Percentiles rank a stretch among this genome's conserved stretches.
Evolutionary conservation across 2,797 vertebrate genomes (phyloP).

Genomic region (Urocyon cinereoargenteus): DNA sequence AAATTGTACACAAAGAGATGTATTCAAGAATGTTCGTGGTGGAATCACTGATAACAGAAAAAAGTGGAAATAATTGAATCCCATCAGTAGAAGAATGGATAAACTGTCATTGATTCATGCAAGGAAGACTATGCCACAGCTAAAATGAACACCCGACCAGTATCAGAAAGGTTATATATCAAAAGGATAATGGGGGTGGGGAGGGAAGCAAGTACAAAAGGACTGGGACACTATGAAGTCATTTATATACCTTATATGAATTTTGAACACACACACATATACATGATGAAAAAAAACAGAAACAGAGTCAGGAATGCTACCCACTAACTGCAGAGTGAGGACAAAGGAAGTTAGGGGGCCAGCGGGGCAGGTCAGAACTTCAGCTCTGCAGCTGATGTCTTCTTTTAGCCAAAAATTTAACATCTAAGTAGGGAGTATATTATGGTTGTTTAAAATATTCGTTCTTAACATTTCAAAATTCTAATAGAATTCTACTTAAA

Average conservation of each 20-base stretch:
- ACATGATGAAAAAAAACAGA: neutral
- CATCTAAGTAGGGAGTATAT: neutral
- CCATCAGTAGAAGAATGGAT: neutral
- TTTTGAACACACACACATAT: neutral
- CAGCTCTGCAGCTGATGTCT: neutral
- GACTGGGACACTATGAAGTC: neutral
- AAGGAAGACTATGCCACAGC: neutral
- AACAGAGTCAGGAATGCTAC: neutral
- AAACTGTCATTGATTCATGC: neutral
- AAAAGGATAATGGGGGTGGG: neutral
- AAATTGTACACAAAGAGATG: neutral
- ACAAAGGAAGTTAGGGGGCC: neutral
- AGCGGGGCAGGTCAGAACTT: rapidly evolving
- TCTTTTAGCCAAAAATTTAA: neutral
- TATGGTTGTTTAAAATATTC: neutral
- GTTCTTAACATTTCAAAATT: neutral
- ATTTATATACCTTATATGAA: neutral
- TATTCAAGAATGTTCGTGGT: neutral
- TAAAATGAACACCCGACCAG: neutral
- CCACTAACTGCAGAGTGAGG: neutral
- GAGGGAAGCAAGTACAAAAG: neutral
- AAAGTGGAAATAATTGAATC: neutral
- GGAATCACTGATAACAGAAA: neutral
- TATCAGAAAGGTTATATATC: neutral
- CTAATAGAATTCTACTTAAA: neutral